A percentile compares a stretch with the other conserved stretches of the same genome.
Evolutionary conservation across 2,113 vertebrate species (phyloP).

Genomic region (Leptocoma aspasia): DNA sequence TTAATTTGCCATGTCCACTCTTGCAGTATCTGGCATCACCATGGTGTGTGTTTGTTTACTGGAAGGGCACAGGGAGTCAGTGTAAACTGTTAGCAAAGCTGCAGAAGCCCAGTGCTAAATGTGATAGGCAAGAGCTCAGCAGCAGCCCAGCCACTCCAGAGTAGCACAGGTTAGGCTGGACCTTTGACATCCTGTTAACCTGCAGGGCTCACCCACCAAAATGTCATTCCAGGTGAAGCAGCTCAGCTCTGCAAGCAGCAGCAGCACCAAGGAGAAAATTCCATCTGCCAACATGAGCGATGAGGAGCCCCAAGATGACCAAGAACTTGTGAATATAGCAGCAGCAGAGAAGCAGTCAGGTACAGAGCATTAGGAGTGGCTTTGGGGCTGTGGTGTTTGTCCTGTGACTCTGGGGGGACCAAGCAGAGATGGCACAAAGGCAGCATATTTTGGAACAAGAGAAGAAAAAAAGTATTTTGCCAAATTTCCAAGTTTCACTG

Average conservation of each 20-base stretch:
- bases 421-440: background rate
- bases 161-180: background rate
- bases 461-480: background rate
- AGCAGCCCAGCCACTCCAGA: background rate
- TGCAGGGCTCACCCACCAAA: background rate
- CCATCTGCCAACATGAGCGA: conserved; percentile 60
- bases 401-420: background rate
- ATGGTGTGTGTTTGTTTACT: background rate
- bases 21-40: background rate
- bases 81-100: background rate
- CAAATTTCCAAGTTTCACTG: background rate
- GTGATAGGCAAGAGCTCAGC: background rate
- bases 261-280: conserved; percentile 72
- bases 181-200: background rate
- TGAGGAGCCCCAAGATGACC: conserved; percentile 66
- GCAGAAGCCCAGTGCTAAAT: background rate
- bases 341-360: conserved; percentile 71
- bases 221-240: conserved; percentile 70
- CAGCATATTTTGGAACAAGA: background rate
- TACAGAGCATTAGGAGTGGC: conserved; percentile 6
- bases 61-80: background rate
- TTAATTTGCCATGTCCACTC: background rate
- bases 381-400: background rate
- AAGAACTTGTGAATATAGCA: conserved; percentile 63
- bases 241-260: conserved; percentile 77